Evolutionary conservation across 2,113 vertebrate species (phyloP), one percentile per base, ranked within the genome.

Genomic region (Siniperca chuatsi): DNA sequence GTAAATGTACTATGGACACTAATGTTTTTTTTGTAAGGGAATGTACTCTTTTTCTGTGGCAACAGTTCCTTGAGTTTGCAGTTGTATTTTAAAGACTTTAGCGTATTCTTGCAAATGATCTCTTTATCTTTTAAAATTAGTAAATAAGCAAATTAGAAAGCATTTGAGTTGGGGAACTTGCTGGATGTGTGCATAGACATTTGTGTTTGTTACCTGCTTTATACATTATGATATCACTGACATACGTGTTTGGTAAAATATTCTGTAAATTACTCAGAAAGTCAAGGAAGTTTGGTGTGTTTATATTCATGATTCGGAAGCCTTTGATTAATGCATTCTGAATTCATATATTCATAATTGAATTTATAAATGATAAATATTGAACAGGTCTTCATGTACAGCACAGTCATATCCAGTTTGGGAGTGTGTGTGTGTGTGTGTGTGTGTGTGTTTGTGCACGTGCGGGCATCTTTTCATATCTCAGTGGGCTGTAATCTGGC

Each of bases 401-500:
- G 67, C 76, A 62, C 44, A 73, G 65, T 80, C 15, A 54, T 37
- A 37, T 42, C 69, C 8, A 35, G n/a, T 57, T 48, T 6, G 7
- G 6, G n/a, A 44, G 46, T 55, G 68, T 55, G 74, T 42, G 65
- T 65, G 57, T 68, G 60, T 40, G 52, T 23, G 57, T 73, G 58
- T 57, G 25, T 58, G 52, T 29, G 0, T 8, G 64, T 58, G 9
- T 35, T 1, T 0, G 50, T 78, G 50, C n/a, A 21, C 12, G 2
- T 75, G 67, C 18, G n/a, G 9, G 11, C 18, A 1, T 80, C 20
- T 61, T 60, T 60, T 81, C 73, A 23, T 72, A 35, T 73, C 62
- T 85, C 86, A 66, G n/a, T 37, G 16, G 77, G 72, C 67, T 92
- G 72, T 94, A 81, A 89, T 82, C 73, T 84, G 82, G 25, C 60